Conservation (phyloP, 2,888 invertebrate genomes). For the Drosophila austrosaltans region DNA sequence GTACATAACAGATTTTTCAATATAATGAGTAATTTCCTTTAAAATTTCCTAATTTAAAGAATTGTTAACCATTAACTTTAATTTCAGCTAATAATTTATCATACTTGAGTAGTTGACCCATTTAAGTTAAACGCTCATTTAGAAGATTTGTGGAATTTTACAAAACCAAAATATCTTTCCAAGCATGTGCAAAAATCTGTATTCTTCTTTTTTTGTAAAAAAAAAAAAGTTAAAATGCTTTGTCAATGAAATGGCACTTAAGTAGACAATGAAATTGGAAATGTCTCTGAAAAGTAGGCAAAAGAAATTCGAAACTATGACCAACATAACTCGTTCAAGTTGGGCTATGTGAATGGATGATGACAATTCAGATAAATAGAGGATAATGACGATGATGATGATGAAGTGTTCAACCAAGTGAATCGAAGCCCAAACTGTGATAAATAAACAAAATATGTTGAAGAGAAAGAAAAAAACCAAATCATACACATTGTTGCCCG, state of each 20-base stretch:
- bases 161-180: too few relatives aligned
- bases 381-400: neutral
- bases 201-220: neutral
- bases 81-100: too few relatives aligned
- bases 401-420: conserved; percentile 18
- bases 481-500: conserved; percentile 30
- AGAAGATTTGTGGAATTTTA: too few relatives aligned
- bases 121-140: too few relatives aligned
- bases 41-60: too few relatives aligned
- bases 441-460: conserved; percentile 58
- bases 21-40: too few relatives aligned
- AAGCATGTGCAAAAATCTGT: too few relatives aligned
- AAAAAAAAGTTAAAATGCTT: neutral
- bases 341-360: conserved; percentile 38
- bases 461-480: conserved; percentile 9
- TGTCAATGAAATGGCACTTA: conserved; percentile 4
- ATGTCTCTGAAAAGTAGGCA: neutral
- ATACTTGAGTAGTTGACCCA: too few relatives aligned
- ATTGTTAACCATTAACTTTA: too few relatives aligned
- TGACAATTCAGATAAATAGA: conserved; percentile 36
- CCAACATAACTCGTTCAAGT: conserved; percentile 34
- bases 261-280: conserved; percentile 6
- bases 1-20: too few relatives aligned
- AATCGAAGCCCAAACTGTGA: conserved; percentile 24
- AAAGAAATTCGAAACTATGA: conserved; percentile 20